Percentiles rank a stretch among this genome's conserved stretches.
phyloP scores from a whole-genome alignment of 2,113 vertebrate genomes.

The Canis aureus region DNA sequence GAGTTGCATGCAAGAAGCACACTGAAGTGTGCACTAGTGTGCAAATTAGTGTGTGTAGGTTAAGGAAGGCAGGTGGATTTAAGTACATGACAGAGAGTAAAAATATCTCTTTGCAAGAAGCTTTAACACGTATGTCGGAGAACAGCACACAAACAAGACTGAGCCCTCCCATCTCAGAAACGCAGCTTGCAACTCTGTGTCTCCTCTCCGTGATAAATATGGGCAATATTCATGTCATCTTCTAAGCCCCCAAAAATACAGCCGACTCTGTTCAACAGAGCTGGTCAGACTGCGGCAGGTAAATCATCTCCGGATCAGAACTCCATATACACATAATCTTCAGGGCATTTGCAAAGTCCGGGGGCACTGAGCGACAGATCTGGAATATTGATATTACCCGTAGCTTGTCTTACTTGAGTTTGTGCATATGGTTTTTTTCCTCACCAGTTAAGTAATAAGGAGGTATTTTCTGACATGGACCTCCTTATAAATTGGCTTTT shows the following conservation, averaged over 20 bases:
- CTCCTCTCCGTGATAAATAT: constrained; percentile 61
- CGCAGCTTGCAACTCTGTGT: not conserved
- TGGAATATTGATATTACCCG: not conserved
- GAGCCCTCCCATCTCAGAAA: not conserved
- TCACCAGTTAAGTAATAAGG: not conserved
- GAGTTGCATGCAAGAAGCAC: not conserved
- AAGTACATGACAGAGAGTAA: not conserved
- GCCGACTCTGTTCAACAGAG: constrained; percentile 55
- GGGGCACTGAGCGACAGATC: not conserved
- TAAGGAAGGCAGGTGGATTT: not conserved
- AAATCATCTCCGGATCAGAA: constrained; percentile 47
- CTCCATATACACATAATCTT: not conserved
- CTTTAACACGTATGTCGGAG: not conserved
- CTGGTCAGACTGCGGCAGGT: not conserved
- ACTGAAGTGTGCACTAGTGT: not conserved
- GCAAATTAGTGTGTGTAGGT: not conserved
- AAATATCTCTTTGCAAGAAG: not conserved
- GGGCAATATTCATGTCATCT: constrained; percentile 59
- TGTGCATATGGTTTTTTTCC: not conserved
- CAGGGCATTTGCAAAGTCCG: not conserved
- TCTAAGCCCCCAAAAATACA: constrained; percentile 29
- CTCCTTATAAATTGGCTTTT: not conserved
- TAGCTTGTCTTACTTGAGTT: not conserved
- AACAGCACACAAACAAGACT: not conserved
- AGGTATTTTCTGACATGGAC: not conserved